Evolutionary conservation across 1,140 invertebrate species (phyloP).

Genomic region (Periplaneta americana): DNA sequence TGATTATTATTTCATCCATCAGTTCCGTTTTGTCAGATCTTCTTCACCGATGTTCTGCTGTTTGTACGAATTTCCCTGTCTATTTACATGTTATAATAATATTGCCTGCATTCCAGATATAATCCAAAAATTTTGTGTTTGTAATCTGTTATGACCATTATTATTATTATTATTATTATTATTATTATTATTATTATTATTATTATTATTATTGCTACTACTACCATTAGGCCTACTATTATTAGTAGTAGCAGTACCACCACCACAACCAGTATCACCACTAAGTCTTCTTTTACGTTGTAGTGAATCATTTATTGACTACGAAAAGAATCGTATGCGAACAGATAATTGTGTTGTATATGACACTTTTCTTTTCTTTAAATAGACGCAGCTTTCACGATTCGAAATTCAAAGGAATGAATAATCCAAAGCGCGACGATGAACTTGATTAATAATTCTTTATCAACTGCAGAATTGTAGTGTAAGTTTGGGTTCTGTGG

Average conservation of each 20-base stretch:
- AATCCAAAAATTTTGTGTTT: too few species aligned
- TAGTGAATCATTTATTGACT: too few species aligned
- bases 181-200: background rate
- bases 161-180: background rate
- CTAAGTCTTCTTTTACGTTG: background rate
- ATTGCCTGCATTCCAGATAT: too few species aligned
- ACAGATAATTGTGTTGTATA: too few species aligned
- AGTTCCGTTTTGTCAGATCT: background rate
- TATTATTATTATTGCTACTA: background rate
- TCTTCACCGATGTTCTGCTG: background rate
- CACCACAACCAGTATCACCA: background rate
- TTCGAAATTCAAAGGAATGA: too few species aligned
- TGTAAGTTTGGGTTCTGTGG: too few species aligned
- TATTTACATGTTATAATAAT: background rate
- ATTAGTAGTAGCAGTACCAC: background rate
- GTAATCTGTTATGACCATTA: background rate
- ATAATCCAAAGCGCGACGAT: too few species aligned
- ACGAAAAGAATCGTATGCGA: too few species aligned
- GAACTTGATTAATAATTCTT: too few species aligned
- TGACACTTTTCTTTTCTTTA: too few species aligned
- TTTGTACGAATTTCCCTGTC: background rate
- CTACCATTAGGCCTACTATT: background rate
- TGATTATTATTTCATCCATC: background rate
- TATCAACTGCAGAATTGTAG: too few species aligned
- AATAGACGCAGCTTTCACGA: too few species aligned